phyloP scores from a whole-genome alignment of 2,888 invertebrate species.

The Caenorhabditis imperialis region DNA sequence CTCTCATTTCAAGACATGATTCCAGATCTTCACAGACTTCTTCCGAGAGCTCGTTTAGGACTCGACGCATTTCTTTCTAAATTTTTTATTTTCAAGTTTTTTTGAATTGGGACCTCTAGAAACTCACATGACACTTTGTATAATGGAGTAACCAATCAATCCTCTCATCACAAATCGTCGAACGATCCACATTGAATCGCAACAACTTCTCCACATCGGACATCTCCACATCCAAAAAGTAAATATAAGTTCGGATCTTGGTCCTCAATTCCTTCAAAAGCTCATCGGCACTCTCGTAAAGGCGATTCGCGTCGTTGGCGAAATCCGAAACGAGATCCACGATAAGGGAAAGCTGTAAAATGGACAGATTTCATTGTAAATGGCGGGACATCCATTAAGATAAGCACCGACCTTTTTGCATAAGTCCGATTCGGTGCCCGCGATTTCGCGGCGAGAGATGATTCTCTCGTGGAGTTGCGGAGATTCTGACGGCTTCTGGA shows the following conservation, averaged over 20 bases:
- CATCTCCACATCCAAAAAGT: conserved; percentile 52
- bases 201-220: conserved; percentile 29
- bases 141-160: conserved; percentile 55
- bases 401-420: conserved; percentile 46
- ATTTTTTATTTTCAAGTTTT: conserved; percentile 17
- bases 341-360: conserved; percentile 49
- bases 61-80: conserved; percentile 64
- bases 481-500: conserved; percentile 22
- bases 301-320: conserved; percentile 45
- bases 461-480: conserved; percentile 18
- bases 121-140: conserved; percentile 52
- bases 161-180: conserved; percentile 51
- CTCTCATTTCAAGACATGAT: conserved; percentile 53
- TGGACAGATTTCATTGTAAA: too few relatives aligned
- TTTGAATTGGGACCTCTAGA: neutral
- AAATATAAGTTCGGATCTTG: conserved; percentile 45
- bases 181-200: conserved; percentile 52
- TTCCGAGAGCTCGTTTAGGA: conserved; percentile 59
- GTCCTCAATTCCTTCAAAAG: conserved; percentile 50
- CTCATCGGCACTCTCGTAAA: conserved; percentile 54
- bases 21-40: conserved; percentile 63
- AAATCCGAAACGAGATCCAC: conserved; percentile 54
- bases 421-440: conserved; percentile 41
- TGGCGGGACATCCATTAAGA: neutral
- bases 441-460: conserved; percentile 28